Percentiles rank a stretch among this genome's conserved stretches.
These are phyloP conservation scores for Lepidocyrtoides sp. DNA, from an alignment of 2,888 invertebrate species.

Conservation along the genomic window DNA sequence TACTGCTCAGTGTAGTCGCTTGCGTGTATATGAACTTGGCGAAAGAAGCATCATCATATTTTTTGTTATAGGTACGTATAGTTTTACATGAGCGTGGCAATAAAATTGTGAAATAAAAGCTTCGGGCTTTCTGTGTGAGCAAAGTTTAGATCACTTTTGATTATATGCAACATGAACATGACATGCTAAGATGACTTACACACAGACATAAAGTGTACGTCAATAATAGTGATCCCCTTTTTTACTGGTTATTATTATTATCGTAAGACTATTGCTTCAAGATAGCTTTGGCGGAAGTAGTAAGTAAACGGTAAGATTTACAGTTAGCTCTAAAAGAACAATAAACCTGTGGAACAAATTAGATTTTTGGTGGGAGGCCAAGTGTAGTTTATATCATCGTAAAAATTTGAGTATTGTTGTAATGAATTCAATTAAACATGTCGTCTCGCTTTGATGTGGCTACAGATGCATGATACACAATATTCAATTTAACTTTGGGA, in stretches of 20 bases:
- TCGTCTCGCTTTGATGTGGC: slow-evolving; percentile 44
- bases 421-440: slow-evolving; percentile 76
- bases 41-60: background rate
- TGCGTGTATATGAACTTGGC: slow-evolving; percentile 6
- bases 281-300: slow-evolving; percentile 20
- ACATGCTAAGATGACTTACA: slow-evolving; percentile 36
- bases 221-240: background rate
- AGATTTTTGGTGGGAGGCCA: slow-evolving; percentile 71
- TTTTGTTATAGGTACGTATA: background rate
- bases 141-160: slow-evolving; percentile 18
- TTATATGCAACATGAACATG: slow-evolving; percentile 27
- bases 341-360: slow-evolving; percentile 69
- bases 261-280: background rate
- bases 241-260: background rate
- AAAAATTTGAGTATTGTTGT: slow-evolving; percentile 57
- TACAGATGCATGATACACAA: background rate
- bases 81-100: slow-evolving; percentile 14
- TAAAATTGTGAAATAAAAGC: slow-evolving; percentile 62
- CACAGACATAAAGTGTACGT: background rate
- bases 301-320: slow-evolving; percentile 56
- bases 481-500: slow-evolving; percentile 43
- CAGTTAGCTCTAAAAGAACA: slow-evolving; percentile 69
- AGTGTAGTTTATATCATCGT: slow-evolving; percentile 46
- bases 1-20: background rate
- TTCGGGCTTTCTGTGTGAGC: slow-evolving; percentile 19